phyloP scores from a whole-genome alignment of 2,888 invertebrate genomes.

The Drosophila anomelani region DNA sequence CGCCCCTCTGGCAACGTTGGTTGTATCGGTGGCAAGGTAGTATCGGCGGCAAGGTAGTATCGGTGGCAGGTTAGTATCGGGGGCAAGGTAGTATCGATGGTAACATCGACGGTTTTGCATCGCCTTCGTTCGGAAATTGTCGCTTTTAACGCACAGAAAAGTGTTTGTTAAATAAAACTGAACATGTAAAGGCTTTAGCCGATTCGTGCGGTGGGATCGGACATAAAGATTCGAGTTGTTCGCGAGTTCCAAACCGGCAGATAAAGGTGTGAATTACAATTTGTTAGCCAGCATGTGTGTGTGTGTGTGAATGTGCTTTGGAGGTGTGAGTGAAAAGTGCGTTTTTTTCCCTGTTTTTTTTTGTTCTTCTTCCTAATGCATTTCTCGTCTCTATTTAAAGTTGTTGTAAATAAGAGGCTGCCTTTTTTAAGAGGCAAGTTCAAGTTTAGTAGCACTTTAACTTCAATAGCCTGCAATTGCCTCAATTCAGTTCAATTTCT shows the following conservation, averaged over 20 bases:
- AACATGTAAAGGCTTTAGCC: constrained; percentile 23
- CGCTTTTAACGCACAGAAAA: constrained; percentile 11
- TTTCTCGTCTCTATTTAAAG: background rate
- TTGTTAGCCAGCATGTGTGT: background rate
- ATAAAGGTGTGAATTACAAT: constrained; percentile 13
- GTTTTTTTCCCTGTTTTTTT: background rate
- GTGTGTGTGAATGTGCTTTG: constrained; percentile 10
- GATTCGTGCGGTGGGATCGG: constrained; percentile 20
- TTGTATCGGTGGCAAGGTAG: too few relatives aligned
- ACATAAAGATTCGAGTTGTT: constrained; percentile 19
- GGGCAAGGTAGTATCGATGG: too few relatives aligned
- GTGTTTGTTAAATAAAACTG: constrained; percentile 15
- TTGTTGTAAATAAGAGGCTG: constrained; percentile 3
- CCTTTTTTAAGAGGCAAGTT: constrained; percentile 2
- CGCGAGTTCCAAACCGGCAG: constrained; percentile 3
- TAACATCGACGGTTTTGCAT: background rate
- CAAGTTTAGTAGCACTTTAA: constrained; percentile 8
- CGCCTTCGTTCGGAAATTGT: background rate
- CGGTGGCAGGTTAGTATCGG: too few relatives aligned
- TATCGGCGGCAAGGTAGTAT: too few relatives aligned
- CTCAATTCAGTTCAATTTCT: background rate
- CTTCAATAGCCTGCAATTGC: background rate
- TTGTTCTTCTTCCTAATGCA: constrained; percentile 1
- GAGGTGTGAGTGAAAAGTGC: constrained; percentile 6
- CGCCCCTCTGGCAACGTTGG: too few relatives aligned